phyloP scores from a whole-genome alignment of 1,140 invertebrate species.

The Brachionus paranguensis region DNA sequence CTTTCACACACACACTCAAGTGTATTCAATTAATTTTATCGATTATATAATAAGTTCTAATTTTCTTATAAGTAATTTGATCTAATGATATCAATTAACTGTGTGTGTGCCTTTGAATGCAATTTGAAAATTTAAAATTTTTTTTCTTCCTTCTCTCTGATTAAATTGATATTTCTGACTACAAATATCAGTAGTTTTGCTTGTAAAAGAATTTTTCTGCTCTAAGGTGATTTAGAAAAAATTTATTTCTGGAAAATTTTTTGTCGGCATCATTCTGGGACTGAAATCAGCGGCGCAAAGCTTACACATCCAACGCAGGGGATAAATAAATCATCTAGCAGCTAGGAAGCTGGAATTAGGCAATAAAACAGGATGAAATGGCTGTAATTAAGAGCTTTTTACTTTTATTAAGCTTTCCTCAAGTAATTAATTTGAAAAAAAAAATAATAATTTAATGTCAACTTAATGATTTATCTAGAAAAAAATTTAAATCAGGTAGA shows the following conservation, averaged over 20 bases:
- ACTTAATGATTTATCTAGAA: background rate
- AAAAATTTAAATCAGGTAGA: background rate
- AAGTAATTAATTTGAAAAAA: too few species aligned
- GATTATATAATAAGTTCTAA: background rate
- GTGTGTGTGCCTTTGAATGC: background rate
- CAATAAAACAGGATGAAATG: background rate
- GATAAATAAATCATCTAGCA: too few species aligned
- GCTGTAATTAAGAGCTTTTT: background rate
- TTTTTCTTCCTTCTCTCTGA: background rate
- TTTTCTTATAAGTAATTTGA: background rate
- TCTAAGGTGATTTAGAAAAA: background rate
- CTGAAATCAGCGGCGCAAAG: too few species aligned
- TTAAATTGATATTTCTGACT: background rate
- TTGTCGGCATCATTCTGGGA: too few species aligned
- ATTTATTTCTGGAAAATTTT: background rate
- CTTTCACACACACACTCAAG: background rate
- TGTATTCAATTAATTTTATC: background rate
- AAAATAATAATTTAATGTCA: too few species aligned
- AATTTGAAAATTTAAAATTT: background rate
- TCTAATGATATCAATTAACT: conserved; percentile 1
- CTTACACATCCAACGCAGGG: too few species aligned
- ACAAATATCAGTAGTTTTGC: background rate
- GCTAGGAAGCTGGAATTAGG: too few species aligned
- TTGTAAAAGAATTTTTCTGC: background rate
- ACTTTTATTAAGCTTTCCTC: background rate